These are phyloP conservation scores for Pristionchus fissidentatus DNA, from an alignment of 2,888 invertebrate genomes.

Conservation along the genomic window DNA sequence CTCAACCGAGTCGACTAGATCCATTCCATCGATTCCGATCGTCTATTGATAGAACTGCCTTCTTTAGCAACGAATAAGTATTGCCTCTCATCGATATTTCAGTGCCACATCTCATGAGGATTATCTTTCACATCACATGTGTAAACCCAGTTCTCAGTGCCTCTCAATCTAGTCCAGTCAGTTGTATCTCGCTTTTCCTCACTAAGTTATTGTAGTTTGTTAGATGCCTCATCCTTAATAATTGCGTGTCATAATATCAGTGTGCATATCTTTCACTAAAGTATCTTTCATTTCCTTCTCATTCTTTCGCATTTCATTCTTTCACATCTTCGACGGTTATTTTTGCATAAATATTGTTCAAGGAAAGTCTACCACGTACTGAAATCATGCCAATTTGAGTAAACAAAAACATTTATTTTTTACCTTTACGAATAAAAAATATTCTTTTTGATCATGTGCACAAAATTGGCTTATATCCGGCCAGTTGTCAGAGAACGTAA, in stretches of 20 bases:
- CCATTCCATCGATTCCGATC: conserved; percentile 37
- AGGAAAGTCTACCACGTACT: no score
- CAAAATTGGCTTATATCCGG: no score
- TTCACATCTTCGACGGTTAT: no score
- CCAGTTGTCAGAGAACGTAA: no score
- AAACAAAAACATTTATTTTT: no score
- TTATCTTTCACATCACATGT: conserved; percentile 12
- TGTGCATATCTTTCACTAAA: conserved; percentile 17
- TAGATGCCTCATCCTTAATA: conserved; percentile 17
- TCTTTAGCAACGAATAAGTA: background rate
- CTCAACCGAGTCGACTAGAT: background rate
- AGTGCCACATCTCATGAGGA: conserved; percentile 19
- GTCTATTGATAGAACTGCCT: background rate
- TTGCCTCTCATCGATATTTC: background rate
- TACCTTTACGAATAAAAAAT: no score
- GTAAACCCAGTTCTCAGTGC: conserved; percentile 35
- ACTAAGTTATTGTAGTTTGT: background rate
- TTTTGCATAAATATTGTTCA: no score
- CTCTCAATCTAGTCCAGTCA: conserved; percentile 2
- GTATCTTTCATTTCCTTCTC: background rate
- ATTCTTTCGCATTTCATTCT: background rate
- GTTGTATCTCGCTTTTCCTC: conserved; percentile 11
- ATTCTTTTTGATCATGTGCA: no score
- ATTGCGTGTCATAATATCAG: conserved; percentile 38
- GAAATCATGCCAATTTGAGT: no score